phyloP scores from a whole-genome alignment of 1,140 invertebrate species.

The Phthorimaea operculella region DNA sequence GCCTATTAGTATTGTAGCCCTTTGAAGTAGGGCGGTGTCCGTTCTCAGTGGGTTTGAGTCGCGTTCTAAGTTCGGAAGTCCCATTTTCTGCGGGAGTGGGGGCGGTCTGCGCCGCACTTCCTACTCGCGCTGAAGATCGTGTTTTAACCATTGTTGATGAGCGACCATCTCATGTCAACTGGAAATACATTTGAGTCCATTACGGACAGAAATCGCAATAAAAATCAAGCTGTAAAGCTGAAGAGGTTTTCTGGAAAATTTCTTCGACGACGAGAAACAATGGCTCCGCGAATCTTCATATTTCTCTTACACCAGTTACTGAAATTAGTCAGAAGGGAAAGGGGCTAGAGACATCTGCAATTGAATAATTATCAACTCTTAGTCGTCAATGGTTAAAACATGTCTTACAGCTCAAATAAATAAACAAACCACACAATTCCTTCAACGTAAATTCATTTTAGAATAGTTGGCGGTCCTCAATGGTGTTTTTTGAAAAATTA shows the following conservation, averaged over 20 bases:
- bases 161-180: slow-evolving; percentile 62
- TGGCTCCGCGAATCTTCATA: slow-evolving; percentile 36
- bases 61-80: slow-evolving; percentile 54
- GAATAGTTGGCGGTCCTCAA: slow-evolving; percentile 48
- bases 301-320: slow-evolving; percentile 57
- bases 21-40: slow-evolving; percentile 47
- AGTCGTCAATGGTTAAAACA: slow-evolving; percentile 67
- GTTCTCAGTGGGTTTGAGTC: slow-evolving; percentile 53
- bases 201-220: slow-evolving; percentile 47
- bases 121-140: slow-evolving; percentile 65
- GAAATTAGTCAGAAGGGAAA: slow-evolving; percentile 30
- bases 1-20: slow-evolving; percentile 39
- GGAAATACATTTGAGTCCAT: slow-evolving; percentile 55
- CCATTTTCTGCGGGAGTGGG: slow-evolving; percentile 56
- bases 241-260: slow-evolving; percentile 59
- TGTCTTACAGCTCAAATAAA: slow-evolving; percentile 54
- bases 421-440: slow-evolving; percentile 47
- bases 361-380: slow-evolving; percentile 59
- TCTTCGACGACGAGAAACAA: slow-evolving; percentile 34
- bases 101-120: slow-evolving; percentile 45
- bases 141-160: slow-evolving; percentile 67
- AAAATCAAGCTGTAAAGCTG: slow-evolving; percentile 37
- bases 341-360: slow-evolving; percentile 54
- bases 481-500: slow-evolving; percentile 46
- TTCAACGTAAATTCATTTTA: slow-evolving; percentile 31